A percentile compares a stretch with the other conserved stretches of the same genome.
These are phyloP conservation scores for Lucinisca nassula DNA, from an alignment of 2,888 invertebrate genomes.

Conservation along the genomic window DNA sequence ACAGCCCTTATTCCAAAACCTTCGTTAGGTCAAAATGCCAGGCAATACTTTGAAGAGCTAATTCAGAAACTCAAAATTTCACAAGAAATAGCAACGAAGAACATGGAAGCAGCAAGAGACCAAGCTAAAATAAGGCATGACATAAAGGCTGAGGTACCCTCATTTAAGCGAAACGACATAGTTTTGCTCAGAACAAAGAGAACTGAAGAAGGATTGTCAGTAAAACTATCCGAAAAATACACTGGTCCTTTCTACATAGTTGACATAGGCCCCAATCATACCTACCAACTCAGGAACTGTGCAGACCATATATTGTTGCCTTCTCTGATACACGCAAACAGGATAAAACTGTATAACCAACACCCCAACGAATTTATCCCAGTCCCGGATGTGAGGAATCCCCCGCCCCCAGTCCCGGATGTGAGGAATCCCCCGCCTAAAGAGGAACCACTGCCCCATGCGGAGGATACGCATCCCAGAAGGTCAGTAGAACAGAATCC, in stretches of 20 bases:
- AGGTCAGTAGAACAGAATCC: too few relatives aligned
- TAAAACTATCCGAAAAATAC: conserved; percentile 27
- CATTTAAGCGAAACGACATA: conserved; percentile 11
- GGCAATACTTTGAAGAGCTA: conserved; percentile 6
- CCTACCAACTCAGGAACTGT: conserved; percentile 18
- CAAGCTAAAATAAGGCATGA: conserved; percentile 41
- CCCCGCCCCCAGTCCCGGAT: too few relatives aligned
- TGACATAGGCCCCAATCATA: conserved; percentile 36
- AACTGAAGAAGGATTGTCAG: conserved; percentile 19
- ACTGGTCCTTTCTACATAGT: conserved; percentile 22
- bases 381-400: too few relatives aligned
- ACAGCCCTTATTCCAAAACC: conserved; percentile 9
- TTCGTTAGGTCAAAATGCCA: conserved; percentile 7
- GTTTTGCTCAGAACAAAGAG: conserved; percentile 17
- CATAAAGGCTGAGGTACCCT: conserved; percentile 24
- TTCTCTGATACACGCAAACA: conserved; percentile 40
- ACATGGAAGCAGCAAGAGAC: conserved; percentile 10
- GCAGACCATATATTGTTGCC: conserved; percentile 9
- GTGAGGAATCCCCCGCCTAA: too few relatives aligned
- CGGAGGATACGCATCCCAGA: too few relatives aligned
- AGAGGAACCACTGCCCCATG: too few relatives aligned
- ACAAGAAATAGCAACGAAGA: conserved; percentile 34
- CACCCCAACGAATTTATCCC: too few relatives aligned
- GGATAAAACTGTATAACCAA: too few relatives aligned
- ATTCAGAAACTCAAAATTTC: conserved; percentile 24